Evolutionary conservation across 1,140 invertebrate species (phyloP), one percentile per base, ranked within the genome.

Genomic region (Penaeus japonicus): DNA sequence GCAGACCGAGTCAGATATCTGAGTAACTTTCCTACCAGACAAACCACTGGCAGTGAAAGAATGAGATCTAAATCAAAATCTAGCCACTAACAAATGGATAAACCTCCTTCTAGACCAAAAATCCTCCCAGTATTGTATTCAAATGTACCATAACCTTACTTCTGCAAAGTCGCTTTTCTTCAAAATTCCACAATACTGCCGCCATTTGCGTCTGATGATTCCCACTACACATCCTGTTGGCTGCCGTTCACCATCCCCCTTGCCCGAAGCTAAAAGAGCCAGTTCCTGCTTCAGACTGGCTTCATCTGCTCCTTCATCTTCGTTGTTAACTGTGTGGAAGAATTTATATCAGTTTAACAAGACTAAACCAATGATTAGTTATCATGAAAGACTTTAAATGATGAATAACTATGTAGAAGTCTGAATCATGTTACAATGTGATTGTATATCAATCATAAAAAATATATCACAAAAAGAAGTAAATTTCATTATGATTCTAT

Each of bases 111-210:
- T 39, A 10, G 39, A 39, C 12, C 5, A 4, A 47, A 47, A 47
- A 47, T 47, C 47, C 0, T 62, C 30, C 24, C 10, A 0, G 62
- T 81, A 55, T 18, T 4, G 0, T 70, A 73, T 59, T 75, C 5
- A 35, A 0, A 27, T 59, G 2, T 47, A 89, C 57, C n/a, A 73
- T 20, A 85, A 79, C 91, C 92, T 93, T 92, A 95, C 95, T 93
- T 95, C 95, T 93, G 96, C 95, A 22, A 97, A 93, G 18, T 95
- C 93, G 92, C 95, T 97, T 30, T 95, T 95, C 92, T 97, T 95
- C 78, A 99, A 93, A 91, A 99, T 98, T 47, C 99, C 99, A 94
- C 98, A 99, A 92, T 98, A 98, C 91, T 98, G 97, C 53, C 98
- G 93, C 98, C 98, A 99, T 92, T 99, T 99, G 90, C 99, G 94